Conservation (phyloP, 2,113 vertebrate genomes). For the Riparia riparia region DNA sequence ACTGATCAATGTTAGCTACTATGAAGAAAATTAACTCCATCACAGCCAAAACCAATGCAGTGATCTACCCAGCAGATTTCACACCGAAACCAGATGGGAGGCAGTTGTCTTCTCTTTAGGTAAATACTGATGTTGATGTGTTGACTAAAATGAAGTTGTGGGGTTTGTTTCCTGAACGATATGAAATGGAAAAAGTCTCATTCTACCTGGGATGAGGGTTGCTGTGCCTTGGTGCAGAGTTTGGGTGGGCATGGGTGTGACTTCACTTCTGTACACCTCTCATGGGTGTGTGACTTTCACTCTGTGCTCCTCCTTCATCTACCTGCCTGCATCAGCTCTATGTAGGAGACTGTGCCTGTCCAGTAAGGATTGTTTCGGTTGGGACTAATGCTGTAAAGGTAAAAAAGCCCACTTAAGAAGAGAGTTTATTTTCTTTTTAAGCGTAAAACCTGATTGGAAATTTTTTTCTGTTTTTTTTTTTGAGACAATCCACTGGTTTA, state of each 20-base stretch:
- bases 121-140: background rate
- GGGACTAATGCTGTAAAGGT: background rate
- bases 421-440: background rate
- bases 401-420: background rate
- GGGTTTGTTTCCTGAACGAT: background rate
- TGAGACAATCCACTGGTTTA: background rate
- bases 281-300: background rate
- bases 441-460: background rate
- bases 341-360: background rate
- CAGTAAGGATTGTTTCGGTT: background rate
- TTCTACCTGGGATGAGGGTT: background rate
- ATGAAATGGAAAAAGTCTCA: background rate
- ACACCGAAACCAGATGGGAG: background rate
- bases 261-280: background rate
- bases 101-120: background rate
- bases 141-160: background rate
- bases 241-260: background rate
- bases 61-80: background rate
- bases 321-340: accelerated
- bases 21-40: background rate
- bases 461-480: background rate
- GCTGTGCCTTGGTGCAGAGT: background rate
- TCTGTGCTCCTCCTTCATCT: background rate
- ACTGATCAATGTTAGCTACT: background rate
- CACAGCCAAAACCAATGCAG: background rate